Percentiles rank a stretch among this genome's conserved stretches.
Evolutionary conservation across 2,113 vertebrate species (phyloP).

Genomic region (Rattus rattus): DNA sequence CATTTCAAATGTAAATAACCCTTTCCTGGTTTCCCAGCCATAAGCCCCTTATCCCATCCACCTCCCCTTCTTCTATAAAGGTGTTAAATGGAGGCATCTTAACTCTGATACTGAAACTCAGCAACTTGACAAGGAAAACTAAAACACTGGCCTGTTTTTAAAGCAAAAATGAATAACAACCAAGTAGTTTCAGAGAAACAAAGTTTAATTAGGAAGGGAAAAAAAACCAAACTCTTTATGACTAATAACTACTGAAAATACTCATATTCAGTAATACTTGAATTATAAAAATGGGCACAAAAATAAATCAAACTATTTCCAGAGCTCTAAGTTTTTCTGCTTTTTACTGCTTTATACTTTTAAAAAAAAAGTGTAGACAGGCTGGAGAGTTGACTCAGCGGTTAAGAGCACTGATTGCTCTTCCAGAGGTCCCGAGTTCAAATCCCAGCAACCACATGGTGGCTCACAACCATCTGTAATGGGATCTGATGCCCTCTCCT

Average conservation of each 20-base stretch:
- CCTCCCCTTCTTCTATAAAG: too few species aligned
- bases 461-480: too few species aligned
- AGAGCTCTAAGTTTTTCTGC: slow-evolving; percentile 4
- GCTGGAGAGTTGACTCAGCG: too few species aligned
- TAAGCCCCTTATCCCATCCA: too few species aligned
- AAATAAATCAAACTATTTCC: slow-evolving; percentile 30
- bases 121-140: not conserved
- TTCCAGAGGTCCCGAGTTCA: too few species aligned
- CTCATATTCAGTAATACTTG: not conserved
- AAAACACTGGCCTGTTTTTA: not conserved
- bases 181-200: not conserved
- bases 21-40: too few species aligned
- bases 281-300: slow-evolving; percentile 23
- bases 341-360: not conserved
- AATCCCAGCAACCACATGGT: too few species aligned
- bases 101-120: slow-evolving; percentile 14
- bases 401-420: too few species aligned
- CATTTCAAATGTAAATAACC: too few species aligned
- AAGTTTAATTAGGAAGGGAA: not conserved
- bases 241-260: slow-evolving; percentile 8
- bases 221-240: not conserved
- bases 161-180: not conserved
- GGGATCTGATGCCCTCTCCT: too few species aligned
- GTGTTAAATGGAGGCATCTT: not conserved
- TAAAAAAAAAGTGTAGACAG: too few species aligned